A percentile compares a stretch with the other conserved stretches of the same genome.
Evolutionary conservation across 2,113 vertebrate genomes (phyloP).

Genomic region (Myotis brandtii): DNA sequence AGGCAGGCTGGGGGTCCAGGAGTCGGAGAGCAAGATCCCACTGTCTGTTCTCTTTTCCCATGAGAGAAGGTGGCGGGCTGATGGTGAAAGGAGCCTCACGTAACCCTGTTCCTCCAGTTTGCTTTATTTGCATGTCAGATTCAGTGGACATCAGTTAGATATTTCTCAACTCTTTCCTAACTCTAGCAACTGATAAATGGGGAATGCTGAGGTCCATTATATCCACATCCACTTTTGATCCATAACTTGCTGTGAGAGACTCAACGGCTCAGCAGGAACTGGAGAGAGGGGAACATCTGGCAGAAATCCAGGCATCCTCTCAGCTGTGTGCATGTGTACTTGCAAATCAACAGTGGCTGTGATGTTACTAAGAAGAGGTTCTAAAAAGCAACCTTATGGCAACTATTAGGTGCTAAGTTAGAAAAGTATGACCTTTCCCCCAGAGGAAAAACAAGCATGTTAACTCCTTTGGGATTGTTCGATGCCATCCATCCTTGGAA

Average conservation of each 20-base stretch:
- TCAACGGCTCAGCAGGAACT: conserved; percentile 49
- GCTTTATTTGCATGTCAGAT: conserved; percentile 47
- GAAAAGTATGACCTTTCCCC: background rate
- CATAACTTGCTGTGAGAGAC: conserved; percentile 26
- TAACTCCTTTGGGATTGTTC: background rate
- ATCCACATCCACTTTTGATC: background rate
- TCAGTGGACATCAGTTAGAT: background rate
- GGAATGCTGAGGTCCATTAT: background rate
- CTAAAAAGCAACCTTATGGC: conserved; percentile 35
- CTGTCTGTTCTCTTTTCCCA: conserved; percentile 49
- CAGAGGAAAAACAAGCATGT: background rate
- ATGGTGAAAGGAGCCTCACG: conserved; percentile 16
- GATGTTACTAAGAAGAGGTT: conserved; percentile 67
- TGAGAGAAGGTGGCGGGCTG: conserved; percentile 49
- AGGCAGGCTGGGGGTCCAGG: conserved; percentile 51
- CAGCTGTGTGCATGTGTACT: conserved; percentile 70
- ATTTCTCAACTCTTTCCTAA: conserved; percentile 20
- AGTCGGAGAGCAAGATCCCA: background rate
- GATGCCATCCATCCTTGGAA: background rate
- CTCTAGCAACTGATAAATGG: conserved; percentile 13
- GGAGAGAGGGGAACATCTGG: conserved; percentile 56
- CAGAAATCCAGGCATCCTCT: conserved; percentile 56
- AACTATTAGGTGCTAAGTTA: background rate
- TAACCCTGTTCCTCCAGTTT: background rate
- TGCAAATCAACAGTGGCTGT: conserved; percentile 52